Base-by-base conservation (phyloP, 1,140 invertebrate species). In the Portunus trituberculatus region DNA sequence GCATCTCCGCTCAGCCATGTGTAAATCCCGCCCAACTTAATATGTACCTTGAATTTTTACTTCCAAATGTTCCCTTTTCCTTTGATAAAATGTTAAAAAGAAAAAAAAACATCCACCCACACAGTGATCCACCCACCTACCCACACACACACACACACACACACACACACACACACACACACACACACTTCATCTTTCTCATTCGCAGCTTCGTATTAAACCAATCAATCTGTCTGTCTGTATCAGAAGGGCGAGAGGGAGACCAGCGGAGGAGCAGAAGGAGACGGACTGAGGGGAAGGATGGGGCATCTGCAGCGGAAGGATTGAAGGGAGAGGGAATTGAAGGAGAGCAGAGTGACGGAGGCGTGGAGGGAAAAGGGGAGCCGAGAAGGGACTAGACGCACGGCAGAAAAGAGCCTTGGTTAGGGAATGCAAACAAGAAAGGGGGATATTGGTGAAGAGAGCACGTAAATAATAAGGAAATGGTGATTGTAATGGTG, bases 191-290 rank as follows among this genome's bases (percentile, higher is more conserved):
- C 52, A 20, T 59, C 16, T 59, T 14, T 59, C 52, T 20, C 16
- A 20, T 20, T 12, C 16, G 52, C 16, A n/a, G 67, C 12, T 20
- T n/a, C 20, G 67, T 76, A 76, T 76, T 76, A 76, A 76, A 76
- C 67, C 67, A n/a, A 76, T 76, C 67, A 76, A 76, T 76, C 67
- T 76, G 20, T 52, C 59, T 76, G 59, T 76, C 67, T 76, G 67
- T 76, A 76, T 76, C 67, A 76, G 20, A 76, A 76, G 16, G 67
- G 67, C 20, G 67, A 20, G n/a, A 76, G 67, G n/a, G 67, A n/a
- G 67, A 25, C 12, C 67, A n/a, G 67, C n/a, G 67, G 20, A 12
- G 67, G 67, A n/a, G 20, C 6, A n/a, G 67, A n/a, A n/a, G 16
- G 67, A 76, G 0, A 25, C 1, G 67, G 67, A n/a, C 12, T 8